Evolutionary conservation across 2,888 invertebrate genomes (phyloP).

Genomic region (Hipparchia semele): DNA sequence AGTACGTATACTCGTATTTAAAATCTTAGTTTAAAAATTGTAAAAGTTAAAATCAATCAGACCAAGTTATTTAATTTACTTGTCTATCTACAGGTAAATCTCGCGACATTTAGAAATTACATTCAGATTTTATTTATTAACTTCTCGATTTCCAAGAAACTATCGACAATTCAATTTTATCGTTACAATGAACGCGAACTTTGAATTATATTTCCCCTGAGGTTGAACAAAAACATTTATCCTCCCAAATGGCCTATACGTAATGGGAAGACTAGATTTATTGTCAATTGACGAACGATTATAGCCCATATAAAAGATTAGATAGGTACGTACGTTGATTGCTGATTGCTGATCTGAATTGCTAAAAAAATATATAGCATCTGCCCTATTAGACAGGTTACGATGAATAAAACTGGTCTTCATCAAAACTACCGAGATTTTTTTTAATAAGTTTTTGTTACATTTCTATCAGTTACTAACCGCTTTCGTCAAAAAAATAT

Average conservation of each 20-base stretch:
- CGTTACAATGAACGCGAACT: slow-evolving; percentile 25
- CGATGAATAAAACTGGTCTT: neutral
- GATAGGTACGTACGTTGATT: slow-evolving; percentile 4
- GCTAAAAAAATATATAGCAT: neutral
- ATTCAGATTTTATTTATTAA: too few relatives aligned
- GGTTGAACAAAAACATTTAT: slow-evolving; percentile 33
- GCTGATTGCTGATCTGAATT: slow-evolving; percentile 6
- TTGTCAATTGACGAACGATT: slow-evolving; percentile 22
- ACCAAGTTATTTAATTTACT: too few relatives aligned
- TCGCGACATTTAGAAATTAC: neutral
- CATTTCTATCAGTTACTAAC: too few relatives aligned
- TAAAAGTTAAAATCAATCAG: too few relatives aligned
- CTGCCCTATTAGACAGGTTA: neutral
- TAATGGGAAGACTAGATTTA: slow-evolving; percentile 29
- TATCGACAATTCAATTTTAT: slow-evolving; percentile 30
- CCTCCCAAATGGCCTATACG: slow-evolving; percentile 27
- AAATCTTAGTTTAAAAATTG: too few relatives aligned
- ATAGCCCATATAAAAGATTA: slow-evolving; percentile 27
- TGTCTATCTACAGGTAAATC: too few relatives aligned
- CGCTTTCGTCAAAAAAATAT: neutral
- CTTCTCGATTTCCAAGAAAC: slow-evolving; percentile 15
- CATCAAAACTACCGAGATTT: neutral
- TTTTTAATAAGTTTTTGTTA: too few relatives aligned
- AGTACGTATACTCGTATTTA: too few relatives aligned
- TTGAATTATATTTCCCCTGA: slow-evolving; percentile 30